Conservation (phyloP, 37 sponge, comb jelly and placozoan genomes). For the Chondrilla cf. caribensis region DNA sequence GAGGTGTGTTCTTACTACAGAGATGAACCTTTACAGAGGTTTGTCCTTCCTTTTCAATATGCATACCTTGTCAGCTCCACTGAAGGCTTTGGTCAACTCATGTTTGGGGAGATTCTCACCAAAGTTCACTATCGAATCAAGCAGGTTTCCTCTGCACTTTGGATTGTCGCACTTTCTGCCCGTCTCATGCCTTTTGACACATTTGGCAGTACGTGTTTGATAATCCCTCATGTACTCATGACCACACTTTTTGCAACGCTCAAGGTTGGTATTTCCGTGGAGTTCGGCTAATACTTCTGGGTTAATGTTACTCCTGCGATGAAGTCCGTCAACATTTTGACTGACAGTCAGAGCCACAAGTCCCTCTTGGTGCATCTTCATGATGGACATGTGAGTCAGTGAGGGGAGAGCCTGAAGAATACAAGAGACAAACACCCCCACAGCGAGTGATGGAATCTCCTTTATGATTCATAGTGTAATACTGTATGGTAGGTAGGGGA, state of each 20-base stretch:
- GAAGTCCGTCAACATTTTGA: slow-evolving; percentile 89
- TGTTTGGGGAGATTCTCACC: slow-evolving; percentile 72
- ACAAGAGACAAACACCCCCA: neutral
- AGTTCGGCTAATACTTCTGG: slow-evolving; percentile 72
- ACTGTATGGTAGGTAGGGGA: no score
- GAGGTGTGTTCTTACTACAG: no score
- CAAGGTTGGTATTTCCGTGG: slow-evolving; percentile 92
- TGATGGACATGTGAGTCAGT: slow-evolving; percentile 79
- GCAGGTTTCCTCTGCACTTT: slow-evolving; percentile 51
- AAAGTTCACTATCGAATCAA: slow-evolving; percentile 88
- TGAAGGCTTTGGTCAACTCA: slow-evolving; percentile 61
- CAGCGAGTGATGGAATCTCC: no score
- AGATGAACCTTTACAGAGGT: no score
- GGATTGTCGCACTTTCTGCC: slow-evolving; percentile 77
- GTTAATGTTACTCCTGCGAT: slow-evolving; percentile 74
- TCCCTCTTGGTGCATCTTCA: slow-evolving; percentile 71
- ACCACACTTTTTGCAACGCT: slow-evolving; percentile 69
- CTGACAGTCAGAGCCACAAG: slow-evolving; percentile 71
- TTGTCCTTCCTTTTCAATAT: no score
- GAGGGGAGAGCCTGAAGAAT: slow-evolving; percentile 60
- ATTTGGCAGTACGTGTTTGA: slow-evolving; percentile 57
- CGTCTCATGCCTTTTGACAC: slow-evolving; percentile 66
- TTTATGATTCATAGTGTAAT: no score
- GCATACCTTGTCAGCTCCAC: slow-evolving; percentile 53
- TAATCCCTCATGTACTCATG: slow-evolving; percentile 85